Percentiles rank a stretch among this genome's conserved stretches.
phyloP scores from a whole-genome alignment of 1,140 invertebrate genomes.

The Drosophila parvula region DNA sequence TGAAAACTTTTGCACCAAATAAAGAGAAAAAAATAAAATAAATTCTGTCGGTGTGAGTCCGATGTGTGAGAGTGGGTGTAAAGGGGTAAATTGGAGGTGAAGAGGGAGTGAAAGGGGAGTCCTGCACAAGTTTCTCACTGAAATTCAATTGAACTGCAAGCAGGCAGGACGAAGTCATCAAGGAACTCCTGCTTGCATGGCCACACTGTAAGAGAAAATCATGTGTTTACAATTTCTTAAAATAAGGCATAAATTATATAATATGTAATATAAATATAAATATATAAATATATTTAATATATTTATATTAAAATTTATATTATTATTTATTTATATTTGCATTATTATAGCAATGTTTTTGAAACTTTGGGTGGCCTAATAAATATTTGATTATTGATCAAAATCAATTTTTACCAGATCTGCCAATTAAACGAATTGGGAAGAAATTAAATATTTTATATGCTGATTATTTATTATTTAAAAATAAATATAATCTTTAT shows the following conservation, averaged over 20 bases:
- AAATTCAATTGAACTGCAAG: slow-evolving; percentile 72
- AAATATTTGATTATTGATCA: not conserved
- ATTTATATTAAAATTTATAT: too few relatives aligned
- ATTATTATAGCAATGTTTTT: not conserved
- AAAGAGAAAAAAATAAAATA: slow-evolving; percentile 44
- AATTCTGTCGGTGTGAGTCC: slow-evolving; percentile 17
- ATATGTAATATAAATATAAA: too few relatives aligned
- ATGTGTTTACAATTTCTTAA: not conserved
- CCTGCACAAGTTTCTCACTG: slow-evolving; percentile 47
- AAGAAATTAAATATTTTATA: too few relatives aligned
- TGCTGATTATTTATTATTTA: too few relatives aligned
- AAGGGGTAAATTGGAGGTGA: not conserved
- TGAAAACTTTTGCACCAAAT: slow-evolving; percentile 62
- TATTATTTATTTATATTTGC: too few relatives aligned
- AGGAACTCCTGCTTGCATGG: slow-evolving; percentile 2
- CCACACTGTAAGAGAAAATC: not conserved
- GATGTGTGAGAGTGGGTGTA: slow-evolving; percentile 8
- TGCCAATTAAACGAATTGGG: not conserved
- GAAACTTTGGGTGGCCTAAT: too few relatives aligned
- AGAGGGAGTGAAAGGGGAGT: slow-evolving; percentile 4
- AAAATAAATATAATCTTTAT: too few relatives aligned
- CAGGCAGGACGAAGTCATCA: slow-evolving; percentile 33
- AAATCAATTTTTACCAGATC: not conserved
- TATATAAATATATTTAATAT: too few relatives aligned
- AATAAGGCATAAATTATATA: not conserved